A percentile compares a stretch with the other conserved stretches of the same genome.
These are phyloP conservation scores for Trogon melanurus DNA, from an alignment of 2,113 vertebrate genomes.

Conservation along the genomic window DNA sequence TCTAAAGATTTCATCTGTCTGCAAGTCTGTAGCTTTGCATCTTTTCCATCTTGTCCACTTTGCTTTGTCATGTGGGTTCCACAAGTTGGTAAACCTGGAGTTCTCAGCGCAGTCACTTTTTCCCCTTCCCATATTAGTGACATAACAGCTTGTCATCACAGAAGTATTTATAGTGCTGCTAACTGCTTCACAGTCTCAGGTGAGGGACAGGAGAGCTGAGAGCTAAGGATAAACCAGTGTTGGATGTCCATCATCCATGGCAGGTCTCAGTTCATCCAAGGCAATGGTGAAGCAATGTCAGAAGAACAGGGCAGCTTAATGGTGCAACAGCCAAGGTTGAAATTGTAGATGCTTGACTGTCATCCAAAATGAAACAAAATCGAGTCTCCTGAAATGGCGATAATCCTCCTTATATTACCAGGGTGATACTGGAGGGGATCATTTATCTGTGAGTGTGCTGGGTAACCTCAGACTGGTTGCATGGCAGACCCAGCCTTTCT, in stretches of 20 bases:
- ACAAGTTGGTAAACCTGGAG: background rate
- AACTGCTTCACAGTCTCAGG: background rate
- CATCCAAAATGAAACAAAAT: conserved; percentile 53
- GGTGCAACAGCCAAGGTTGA: background rate
- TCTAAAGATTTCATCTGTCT: background rate
- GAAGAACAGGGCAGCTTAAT: background rate
- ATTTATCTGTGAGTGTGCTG: background rate
- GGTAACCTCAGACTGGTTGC: background rate
- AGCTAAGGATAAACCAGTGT: background rate
- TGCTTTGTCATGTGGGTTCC: background rate
- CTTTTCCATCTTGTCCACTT: background rate
- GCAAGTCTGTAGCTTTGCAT: background rate
- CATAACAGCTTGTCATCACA: background rate
- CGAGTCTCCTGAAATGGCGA: background rate
- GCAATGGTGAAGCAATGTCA: background rate
- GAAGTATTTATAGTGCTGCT: background rate
- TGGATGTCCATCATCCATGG: background rate
- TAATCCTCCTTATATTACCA: background rate
- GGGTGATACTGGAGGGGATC: background rate
- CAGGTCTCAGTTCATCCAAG: background rate
- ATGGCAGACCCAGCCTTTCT: background rate
- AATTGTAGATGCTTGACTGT: conserved; percentile 18
- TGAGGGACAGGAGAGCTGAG: background rate
- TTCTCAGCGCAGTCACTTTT: background rate
- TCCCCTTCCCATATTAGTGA: background rate